A percentile compares a stretch with the other conserved stretches of the same genome.
phyloP scores from a whole-genome alignment of 2,888 invertebrate species.

The Saturnia pavonia region DNA sequence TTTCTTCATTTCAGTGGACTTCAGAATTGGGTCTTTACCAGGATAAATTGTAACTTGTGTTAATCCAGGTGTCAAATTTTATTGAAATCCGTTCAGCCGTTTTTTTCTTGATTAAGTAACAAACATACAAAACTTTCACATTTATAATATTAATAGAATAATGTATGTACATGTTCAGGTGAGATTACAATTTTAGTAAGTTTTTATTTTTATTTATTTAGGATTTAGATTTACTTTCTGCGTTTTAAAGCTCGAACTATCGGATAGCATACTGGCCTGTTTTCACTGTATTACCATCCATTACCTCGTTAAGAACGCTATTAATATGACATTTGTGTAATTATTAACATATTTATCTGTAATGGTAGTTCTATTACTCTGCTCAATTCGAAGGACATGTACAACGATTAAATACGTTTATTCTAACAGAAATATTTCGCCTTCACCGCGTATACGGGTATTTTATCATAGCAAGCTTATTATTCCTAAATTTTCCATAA shows the following conservation, averaged over 20 bases:
- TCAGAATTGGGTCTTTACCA: too few relatives aligned
- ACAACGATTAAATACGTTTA: slow-evolving; percentile 1
- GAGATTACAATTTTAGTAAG: too few relatives aligned
- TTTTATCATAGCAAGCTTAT: neutral
- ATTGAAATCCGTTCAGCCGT: too few relatives aligned
- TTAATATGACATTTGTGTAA: neutral
- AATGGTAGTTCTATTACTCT: neutral
- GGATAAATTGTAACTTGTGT: too few relatives aligned
- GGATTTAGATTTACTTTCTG: neutral
- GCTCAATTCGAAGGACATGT: neutral
- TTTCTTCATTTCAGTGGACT: too few relatives aligned
- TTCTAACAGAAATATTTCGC: slow-evolving; percentile 4
- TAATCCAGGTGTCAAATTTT: too few relatives aligned
- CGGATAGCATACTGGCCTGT: neutral
- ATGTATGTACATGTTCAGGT: too few relatives aligned
- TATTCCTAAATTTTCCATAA: slow-evolving; percentile 14
- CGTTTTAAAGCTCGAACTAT: neutral
- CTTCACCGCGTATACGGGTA: slow-evolving; percentile 9
- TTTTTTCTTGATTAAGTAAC: too few relatives aligned
- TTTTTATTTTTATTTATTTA: too few relatives aligned
- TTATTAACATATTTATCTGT: slow-evolving; percentile 8
- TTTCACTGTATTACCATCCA: neutral
- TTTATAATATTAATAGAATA: too few relatives aligned
- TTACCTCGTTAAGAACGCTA: neutral
- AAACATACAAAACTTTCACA: too few relatives aligned